A percentile compares a stretch with the other conserved stretches of the same genome.
These are phyloP conservation scores for Bujurquina vittata DNA, from an alignment of 2,113 vertebrate genomes.

Conservation along the genomic window DNA sequence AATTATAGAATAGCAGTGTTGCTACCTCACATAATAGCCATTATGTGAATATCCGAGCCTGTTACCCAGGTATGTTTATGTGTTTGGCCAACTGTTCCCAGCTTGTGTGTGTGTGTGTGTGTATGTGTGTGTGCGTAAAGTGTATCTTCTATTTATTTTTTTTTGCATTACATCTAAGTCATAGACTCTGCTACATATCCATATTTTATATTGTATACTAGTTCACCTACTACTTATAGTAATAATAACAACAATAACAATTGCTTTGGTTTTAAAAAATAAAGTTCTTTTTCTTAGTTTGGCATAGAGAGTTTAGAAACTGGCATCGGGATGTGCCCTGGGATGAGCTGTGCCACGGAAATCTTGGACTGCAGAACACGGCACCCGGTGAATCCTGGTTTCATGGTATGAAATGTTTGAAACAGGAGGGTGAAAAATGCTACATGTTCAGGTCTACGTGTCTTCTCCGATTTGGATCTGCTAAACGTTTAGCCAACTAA, in stretches of 20 bases:
- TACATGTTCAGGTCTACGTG: slow-evolving; percentile 71
- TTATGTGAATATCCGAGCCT: slow-evolving; percentile 72
- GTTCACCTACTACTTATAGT: slow-evolving; percentile 62
- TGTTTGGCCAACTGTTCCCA: slow-evolving; percentile 48
- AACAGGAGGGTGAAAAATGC: slow-evolving; percentile 64
- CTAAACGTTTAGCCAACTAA: slow-evolving; percentile 2
- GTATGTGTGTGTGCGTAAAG: slow-evolving; percentile 42
- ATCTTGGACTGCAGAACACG: slow-evolving; percentile 46
- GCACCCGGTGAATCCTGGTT: slow-evolving; percentile 37
- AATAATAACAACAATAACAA: slow-evolving; percentile 78
- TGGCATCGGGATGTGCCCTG: slow-evolving; percentile 64
- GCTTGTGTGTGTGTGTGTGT: slow-evolving; percentile 43
- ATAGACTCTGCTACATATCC: slow-evolving; percentile 85
- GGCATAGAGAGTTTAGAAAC: slow-evolving; percentile 83
- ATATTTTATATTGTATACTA: slow-evolving; percentile 72
- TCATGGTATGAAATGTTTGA: slow-evolving; percentile 24
- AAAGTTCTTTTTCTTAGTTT: slow-evolving; percentile 78
- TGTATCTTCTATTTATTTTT: slow-evolving; percentile 71
- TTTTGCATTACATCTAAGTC: slow-evolving; percentile 85
- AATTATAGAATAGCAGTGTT: slow-evolving; percentile 73
- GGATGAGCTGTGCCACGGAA: slow-evolving; percentile 52
- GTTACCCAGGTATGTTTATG: slow-evolving; percentile 55
- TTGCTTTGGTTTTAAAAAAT: slow-evolving; percentile 88
- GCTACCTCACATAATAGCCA: slow-evolving; percentile 80
- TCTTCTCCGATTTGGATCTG: slow-evolving; percentile 18